phyloP scores from a whole-genome alignment of 1,140 invertebrate species.

The Uloborus diversus region DNA sequence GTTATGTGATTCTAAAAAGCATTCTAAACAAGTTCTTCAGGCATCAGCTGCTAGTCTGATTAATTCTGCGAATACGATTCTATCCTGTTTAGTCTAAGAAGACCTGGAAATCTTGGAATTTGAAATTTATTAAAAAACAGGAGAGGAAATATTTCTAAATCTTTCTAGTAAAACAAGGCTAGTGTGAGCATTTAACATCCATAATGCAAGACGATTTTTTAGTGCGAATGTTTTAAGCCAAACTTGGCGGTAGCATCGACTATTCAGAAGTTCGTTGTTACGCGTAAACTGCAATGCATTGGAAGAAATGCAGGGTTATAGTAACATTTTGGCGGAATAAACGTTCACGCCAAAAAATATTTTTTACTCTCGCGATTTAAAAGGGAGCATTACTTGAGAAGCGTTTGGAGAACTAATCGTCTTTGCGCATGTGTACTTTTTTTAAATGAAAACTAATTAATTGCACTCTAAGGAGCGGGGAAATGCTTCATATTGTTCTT shows the following conservation, averaged over 20 bases:
- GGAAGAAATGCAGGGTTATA: conserved; percentile 3
- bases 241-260: conserved; percentile 33
- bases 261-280: conserved; percentile 36
- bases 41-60: not conserved
- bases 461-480: too few relatives aligned
- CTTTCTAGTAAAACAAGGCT: not conserved
- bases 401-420: too few relatives aligned
- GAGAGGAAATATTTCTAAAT: conserved; percentile 5
- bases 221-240: conserved; percentile 41
- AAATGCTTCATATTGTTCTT: too few relatives aligned
- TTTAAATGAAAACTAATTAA: too few relatives aligned
- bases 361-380: too few relatives aligned
- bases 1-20: too few relatives aligned
- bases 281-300: conserved; percentile 24
- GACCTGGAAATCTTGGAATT: not conserved
- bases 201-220: conserved; percentile 34
- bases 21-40: too few relatives aligned
- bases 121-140: conserved; percentile 29
- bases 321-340: not conserved
- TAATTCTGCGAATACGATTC: conserved; percentile 11
- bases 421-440: too few relatives aligned
- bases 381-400: too few relatives aligned
- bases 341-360: too few relatives aligned
- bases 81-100: conserved; percentile 18
- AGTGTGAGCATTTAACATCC: conserved; percentile 17